Conservation (phyloP, 2,888 invertebrate genomes). For the Epinotia ramella region DNA sequence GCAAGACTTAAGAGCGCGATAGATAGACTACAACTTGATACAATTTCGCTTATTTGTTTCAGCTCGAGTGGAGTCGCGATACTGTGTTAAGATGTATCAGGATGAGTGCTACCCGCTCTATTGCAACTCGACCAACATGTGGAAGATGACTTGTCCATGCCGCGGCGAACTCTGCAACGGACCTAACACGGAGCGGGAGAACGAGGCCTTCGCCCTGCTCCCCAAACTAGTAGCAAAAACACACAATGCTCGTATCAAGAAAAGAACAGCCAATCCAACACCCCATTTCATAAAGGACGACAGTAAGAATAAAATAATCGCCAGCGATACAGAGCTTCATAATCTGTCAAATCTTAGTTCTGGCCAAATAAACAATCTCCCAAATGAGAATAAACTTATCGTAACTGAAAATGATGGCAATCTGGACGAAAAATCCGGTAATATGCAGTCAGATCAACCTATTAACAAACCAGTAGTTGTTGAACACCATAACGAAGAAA, state of each 20-base stretch:
- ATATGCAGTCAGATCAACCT: conserved; percentile 38
- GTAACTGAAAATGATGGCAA: conserved; percentile 26
- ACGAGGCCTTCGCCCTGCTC: conserved; percentile 67
- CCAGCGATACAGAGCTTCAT: conserved; percentile 48
- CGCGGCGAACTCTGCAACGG: conserved; percentile 78
- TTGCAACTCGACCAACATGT: conserved; percentile 75
- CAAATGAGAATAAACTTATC: conserved; percentile 34
- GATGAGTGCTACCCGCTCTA: conserved; percentile 77
- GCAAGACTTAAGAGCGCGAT: no score
- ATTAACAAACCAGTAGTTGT: conserved; percentile 26
- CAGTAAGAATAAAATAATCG: conserved; percentile 47
- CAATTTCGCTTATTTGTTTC: conserved; percentile 48
- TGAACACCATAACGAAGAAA: conserved; percentile 29
- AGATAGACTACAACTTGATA: neutral
- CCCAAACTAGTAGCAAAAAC: conserved; percentile 56
- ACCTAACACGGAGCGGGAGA: conserved; percentile 68
- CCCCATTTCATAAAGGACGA: conserved; percentile 46
- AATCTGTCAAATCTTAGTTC: conserved; percentile 29
- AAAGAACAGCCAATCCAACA: conserved; percentile 47
- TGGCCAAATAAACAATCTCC: conserved; percentile 26
- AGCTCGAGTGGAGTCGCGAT: conserved; percentile 76
- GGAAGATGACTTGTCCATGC: conserved; percentile 78
- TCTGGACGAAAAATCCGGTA: conserved; percentile 3
- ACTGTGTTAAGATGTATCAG: conserved; percentile 78
- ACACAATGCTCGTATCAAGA: conserved; percentile 52